A percentile compares a stretch with the other conserved stretches of the same genome.
phyloP scores from a whole-genome alignment of 2,888 invertebrate species.

The Lasius fuliginosus region DNA sequence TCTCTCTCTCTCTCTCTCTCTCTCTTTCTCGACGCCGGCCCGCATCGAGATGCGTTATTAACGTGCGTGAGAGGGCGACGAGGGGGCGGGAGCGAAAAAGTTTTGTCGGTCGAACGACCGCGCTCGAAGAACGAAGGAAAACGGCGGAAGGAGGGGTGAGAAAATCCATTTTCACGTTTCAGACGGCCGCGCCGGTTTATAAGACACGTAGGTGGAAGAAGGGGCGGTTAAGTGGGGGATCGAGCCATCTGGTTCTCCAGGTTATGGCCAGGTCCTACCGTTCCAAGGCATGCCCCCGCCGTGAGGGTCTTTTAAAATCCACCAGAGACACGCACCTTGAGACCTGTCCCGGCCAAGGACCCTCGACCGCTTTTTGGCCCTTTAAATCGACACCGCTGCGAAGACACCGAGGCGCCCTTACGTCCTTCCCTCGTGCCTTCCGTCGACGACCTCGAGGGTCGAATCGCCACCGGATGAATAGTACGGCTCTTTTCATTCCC shows the following conservation, averaged over 20 bases:
- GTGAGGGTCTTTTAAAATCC: conserved; percentile 81
- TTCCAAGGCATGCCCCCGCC: conserved; percentile 61
- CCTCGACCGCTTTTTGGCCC: conserved; percentile 76
- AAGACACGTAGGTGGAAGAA: conserved; percentile 74
- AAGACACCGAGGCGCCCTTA: conserved; percentile 70
- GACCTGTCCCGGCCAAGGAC: conserved; percentile 83
- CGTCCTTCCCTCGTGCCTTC: conserved; percentile 57
- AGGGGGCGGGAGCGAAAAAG: conserved; percentile 41
- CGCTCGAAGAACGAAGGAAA: conserved; percentile 28
- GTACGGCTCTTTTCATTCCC: conserved; percentile 58
- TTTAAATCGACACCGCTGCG: conserved; percentile 79
- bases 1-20: conserved; percentile 42
- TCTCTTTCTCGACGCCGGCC: conserved; percentile 66
- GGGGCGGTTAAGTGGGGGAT: conserved; percentile 69
- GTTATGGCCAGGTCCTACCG: conserved; percentile 31
- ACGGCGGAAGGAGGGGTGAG: conserved; percentile 45
- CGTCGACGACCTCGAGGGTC: conserved; percentile 64
- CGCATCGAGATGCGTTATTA: conserved; percentile 83
- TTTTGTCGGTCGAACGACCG: conserved; percentile 36
- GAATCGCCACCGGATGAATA: conserved; percentile 62
- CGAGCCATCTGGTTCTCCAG: conserved; percentile 79
- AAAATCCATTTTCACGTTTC: conserved; percentile 70
- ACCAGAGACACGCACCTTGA: conserved; percentile 83
- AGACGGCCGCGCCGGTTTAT: conserved; percentile 53
- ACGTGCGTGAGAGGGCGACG: conserved; percentile 59